Evolutionary conservation across 2,888 invertebrate species (phyloP).

Genomic region (Macaria liturata): DNA sequence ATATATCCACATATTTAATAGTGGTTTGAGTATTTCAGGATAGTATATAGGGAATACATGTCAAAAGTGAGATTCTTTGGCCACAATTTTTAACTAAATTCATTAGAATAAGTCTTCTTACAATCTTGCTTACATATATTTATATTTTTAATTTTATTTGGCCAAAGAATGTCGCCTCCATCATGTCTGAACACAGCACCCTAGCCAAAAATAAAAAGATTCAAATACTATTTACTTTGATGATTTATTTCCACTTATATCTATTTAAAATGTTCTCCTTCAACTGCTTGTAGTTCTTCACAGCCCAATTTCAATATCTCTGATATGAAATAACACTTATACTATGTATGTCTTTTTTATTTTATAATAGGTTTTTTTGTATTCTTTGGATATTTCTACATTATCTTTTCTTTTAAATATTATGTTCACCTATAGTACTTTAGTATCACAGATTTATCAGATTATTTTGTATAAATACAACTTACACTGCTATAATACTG

Average conservation of each 20-base stretch:
- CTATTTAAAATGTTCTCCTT: conserved; percentile 18
- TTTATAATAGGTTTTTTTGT: no score
- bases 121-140: no score
- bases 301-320: background rate
- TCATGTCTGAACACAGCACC: conserved; percentile 78
- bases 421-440: background rate
- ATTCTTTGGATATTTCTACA: no score
- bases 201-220: conserved; percentile 74
- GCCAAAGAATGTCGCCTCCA: conserved; percentile 73
- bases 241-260: conserved; percentile 64
- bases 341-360: no score
- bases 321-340: no score
- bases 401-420: no score
- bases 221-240: conserved; percentile 40
- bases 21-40: no score
- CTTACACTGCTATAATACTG: conserved; percentile 74
- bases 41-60: conserved; percentile 64
- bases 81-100: conserved; percentile 17
- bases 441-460: conserved; percentile 18
- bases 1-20: no score
- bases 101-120: background rate
- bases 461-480: conserved; percentile 20
- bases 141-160: background rate
- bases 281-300: background rate
- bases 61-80: conserved; percentile 72